Conservation (phyloP, 2,113 vertebrate species). For the Scytalopus superciliaris region DNA sequence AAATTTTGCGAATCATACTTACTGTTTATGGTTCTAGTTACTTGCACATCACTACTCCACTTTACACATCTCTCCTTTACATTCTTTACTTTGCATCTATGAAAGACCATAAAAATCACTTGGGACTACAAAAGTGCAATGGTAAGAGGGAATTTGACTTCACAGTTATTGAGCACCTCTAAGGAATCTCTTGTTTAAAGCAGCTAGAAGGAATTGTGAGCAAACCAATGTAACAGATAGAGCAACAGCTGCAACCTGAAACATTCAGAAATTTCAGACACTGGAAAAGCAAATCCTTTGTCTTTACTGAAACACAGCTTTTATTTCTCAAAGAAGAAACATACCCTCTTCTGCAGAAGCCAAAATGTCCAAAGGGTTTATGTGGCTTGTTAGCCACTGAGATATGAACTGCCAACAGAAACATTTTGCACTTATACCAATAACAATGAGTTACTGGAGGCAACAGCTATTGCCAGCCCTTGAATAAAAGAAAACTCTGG, state of each 20-base stretch:
- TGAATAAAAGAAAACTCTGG: conserved; percentile 15
- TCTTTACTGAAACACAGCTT: neutral
- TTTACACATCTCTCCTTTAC: neutral
- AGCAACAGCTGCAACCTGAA: neutral
- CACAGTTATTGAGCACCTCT: neutral
- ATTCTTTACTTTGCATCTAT: neutral
- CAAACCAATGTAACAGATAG: neutral
- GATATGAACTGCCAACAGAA: conserved; percentile 6
- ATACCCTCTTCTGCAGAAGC: neutral
- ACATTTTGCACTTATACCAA: conserved; percentile 5
- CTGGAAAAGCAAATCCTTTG: neutral
- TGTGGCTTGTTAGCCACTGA: neutral
- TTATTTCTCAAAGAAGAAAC: conserved; percentile 21
- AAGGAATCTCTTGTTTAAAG: neutral
- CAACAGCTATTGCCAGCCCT: neutral
- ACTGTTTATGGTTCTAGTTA: neutral
- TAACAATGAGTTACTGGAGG: conserved; percentile 30
- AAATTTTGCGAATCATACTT: neutral
- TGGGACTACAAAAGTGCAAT: neutral
- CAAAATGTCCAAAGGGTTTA: neutral
- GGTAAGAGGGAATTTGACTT: neutral
- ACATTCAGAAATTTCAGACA: neutral
- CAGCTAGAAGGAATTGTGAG: neutral
- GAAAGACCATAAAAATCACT: neutral
- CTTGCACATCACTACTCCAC: neutral